Conservation (phyloP, 2,888 invertebrate species). For the Stenodera caucasica region DNA sequence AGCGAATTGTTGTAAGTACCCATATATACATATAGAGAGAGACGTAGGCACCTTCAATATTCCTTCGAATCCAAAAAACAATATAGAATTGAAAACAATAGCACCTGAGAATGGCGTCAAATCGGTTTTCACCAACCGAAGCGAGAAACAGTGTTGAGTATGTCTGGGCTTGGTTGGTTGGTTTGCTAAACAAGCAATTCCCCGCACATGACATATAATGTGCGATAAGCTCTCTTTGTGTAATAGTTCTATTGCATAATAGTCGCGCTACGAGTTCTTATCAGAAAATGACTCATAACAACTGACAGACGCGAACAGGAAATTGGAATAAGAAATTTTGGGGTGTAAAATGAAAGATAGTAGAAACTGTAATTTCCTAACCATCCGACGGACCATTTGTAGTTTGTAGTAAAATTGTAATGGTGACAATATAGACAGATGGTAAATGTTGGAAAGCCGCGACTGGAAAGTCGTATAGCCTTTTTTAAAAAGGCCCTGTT, state of each 20-base stretch:
- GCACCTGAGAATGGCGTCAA: constrained; percentile 47
- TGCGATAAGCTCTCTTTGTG: constrained; percentile 56
- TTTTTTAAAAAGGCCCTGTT: constrained; percentile 37
- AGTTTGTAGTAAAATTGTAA: constrained; percentile 41
- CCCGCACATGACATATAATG: constrained; percentile 57
- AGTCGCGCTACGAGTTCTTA: constrained; percentile 61
- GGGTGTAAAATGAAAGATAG: constrained; percentile 78
- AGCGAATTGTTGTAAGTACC: no score
- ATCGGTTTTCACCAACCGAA: constrained; percentile 44
- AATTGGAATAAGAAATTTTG: constrained; percentile 78
- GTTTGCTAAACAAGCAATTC: constrained; percentile 46
- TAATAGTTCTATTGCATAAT: constrained; percentile 60
- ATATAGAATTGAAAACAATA: constrained; percentile 38
- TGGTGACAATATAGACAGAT: constrained; percentile 9
- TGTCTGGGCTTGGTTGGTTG: not conserved
- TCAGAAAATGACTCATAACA: constrained; percentile 75
- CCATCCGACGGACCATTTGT: constrained; percentile 49
- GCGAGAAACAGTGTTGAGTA: constrained; percentile 45
- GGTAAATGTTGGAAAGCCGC: constrained; percentile 27
- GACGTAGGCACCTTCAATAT: not conserved
- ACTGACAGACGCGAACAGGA: constrained; percentile 62
- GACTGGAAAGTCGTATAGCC: constrained; percentile 42
- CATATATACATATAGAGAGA: not conserved
- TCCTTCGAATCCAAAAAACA: constrained; percentile 22
- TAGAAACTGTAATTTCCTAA: constrained; percentile 72